These are phyloP conservation scores for Thaumetopoea pityocampa DNA, from an alignment of 1,140 invertebrate genomes.

Conservation along the genomic window DNA sequence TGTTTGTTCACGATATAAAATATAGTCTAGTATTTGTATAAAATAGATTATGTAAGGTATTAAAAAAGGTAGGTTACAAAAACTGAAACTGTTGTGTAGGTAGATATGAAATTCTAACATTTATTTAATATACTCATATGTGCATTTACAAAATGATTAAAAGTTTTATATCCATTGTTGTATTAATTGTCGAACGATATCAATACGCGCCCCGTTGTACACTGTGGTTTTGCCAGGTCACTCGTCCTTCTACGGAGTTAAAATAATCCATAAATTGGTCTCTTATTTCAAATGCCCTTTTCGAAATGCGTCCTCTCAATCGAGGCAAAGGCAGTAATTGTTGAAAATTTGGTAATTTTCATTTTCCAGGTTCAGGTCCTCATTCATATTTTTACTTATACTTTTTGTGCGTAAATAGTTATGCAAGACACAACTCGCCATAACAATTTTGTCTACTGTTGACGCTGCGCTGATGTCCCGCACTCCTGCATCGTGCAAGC, in stretches of 20 bases:
- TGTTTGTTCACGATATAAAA: constrained; percentile 1
- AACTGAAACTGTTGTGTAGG: constrained; percentile 3
- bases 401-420: constrained; percentile 3
- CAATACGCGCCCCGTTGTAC: constrained; percentile 1
- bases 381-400: constrained; percentile 1
- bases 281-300: background rate
- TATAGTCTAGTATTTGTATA: constrained; percentile 4
- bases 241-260: constrained; percentile 1
- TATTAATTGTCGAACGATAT: constrained; percentile 2
- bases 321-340: constrained; percentile 2
- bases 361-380: background rate
- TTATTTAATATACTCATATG: constrained; percentile 4
- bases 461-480: too few relatives aligned
- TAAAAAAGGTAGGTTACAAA: constrained; percentile 4
- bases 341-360: constrained; percentile 2
- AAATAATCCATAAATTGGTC: constrained; percentile 3
- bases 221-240: constrained; percentile 2
- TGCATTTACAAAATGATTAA: constrained; percentile 1
- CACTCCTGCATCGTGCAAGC: too few relatives aligned
- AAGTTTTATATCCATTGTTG: constrained; percentile 2
- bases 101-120: constrained; percentile 2
- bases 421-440: constrained; percentile 3
- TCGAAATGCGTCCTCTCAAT: constrained; percentile 1
- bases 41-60: constrained; percentile 2
- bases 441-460: constrained; percentile 3